Evolutionary conservation across 2,113 vertebrate genomes (phyloP).

Genomic region (Lagopus muta): DNA sequence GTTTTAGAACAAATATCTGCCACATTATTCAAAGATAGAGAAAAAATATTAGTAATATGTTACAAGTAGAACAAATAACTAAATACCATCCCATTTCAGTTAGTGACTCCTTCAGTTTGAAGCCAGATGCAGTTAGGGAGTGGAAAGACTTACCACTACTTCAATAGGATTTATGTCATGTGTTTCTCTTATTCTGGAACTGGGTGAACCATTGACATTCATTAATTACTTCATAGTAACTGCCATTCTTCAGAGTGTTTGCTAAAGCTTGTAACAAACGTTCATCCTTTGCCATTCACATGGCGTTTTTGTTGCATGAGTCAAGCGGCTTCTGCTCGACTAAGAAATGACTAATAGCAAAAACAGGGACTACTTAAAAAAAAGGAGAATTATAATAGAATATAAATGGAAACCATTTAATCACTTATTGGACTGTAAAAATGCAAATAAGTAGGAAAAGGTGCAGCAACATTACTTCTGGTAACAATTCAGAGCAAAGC

Average conservation of each 20-base stretch:
- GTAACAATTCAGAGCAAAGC: background rate
- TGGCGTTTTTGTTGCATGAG: background rate
- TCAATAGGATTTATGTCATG: background rate
- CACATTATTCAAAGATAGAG: background rate
- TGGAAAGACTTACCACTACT: background rate
- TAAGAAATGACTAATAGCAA: background rate
- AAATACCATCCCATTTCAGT: background rate
- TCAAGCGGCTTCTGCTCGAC: background rate
- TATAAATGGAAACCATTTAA: background rate
- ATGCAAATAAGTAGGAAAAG: background rate
- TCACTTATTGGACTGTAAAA: background rate
- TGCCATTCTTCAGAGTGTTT: background rate
- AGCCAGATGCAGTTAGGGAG: background rate
- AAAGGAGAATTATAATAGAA: background rate
- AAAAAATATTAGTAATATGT: background rate
- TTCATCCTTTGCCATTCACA: background rate
- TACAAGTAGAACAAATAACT: background rate
- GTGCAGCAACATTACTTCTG: background rate
- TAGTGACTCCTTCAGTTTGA: background rate
- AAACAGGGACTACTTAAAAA: background rate
- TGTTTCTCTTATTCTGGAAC: background rate
- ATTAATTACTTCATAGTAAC: background rate
- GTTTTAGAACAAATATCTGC: background rate
- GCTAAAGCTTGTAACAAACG: background rate
- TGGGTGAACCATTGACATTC: background rate